A percentile compares a stretch with the other conserved stretches of the same genome.
Conservation (phyloP, 2,888 invertebrate genomes). For the Cerceris rybyensis region DNA sequence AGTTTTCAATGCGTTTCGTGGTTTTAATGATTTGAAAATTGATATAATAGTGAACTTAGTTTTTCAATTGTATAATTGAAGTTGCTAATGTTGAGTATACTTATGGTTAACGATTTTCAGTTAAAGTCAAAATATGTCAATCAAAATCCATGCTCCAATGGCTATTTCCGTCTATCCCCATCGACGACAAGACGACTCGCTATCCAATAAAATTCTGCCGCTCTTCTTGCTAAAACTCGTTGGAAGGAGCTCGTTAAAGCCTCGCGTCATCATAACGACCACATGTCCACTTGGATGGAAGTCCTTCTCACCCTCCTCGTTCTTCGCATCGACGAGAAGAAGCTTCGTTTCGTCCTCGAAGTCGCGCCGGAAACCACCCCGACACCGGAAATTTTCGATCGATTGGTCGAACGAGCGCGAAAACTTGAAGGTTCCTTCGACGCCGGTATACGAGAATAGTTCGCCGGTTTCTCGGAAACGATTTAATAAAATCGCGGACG, state of each 20-base stretch:
- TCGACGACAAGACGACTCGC: constrained; percentile 31
- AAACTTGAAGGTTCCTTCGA: constrained; percentile 1
- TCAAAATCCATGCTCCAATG: no score
- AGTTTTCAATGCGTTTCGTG: no score
- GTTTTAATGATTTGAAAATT: no score
- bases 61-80: no score
- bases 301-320: constrained; percentile 18
- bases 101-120: no score
- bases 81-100: no score
- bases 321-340: constrained; percentile 13
- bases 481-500: constrained; percentile 15
- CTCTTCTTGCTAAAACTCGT: constrained; percentile 26
- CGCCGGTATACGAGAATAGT: not conserved
- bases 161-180: constrained; percentile 24
- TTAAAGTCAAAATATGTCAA: no score
- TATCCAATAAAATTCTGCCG: constrained; percentile 35
- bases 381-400: constrained; percentile 20
- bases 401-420: constrained; percentile 1
- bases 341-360: constrained; percentile 15
- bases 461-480: not conserved
- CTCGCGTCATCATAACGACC: constrained; percentile 54
- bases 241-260: constrained; percentile 60
- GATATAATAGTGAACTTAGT: no score
- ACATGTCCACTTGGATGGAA: constrained; percentile 49
- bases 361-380: constrained; percentile 10